These are phyloP conservation scores for Hypolimnas misippus DNA, from an alignment of 2,888 invertebrate species.

Conservation along the genomic window DNA sequence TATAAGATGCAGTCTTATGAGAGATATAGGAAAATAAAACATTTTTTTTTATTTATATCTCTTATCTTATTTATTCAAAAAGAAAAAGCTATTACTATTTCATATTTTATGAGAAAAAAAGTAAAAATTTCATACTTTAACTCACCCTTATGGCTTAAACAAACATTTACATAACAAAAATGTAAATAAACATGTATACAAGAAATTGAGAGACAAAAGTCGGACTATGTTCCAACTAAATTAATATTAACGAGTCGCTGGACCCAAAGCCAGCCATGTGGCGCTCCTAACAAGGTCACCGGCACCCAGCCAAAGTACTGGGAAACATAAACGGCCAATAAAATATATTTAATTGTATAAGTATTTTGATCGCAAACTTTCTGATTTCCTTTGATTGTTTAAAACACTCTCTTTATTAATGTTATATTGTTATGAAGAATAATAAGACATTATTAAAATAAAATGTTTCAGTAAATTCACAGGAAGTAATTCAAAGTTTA, in stretches of 20 bases:
- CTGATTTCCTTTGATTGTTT: neutral
- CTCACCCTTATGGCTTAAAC: no score
- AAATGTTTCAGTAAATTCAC: no score
- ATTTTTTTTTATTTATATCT: no score
- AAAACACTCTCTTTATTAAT: neutral
- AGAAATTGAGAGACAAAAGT: slow-evolving; percentile 4
- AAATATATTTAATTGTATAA: neutral
- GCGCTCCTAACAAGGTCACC: slow-evolving; percentile 4
- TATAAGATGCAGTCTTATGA: no score
- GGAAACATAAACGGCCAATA: slow-evolving; percentile 2
- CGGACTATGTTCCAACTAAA: neutral
- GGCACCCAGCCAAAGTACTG: neutral
- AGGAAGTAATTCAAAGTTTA: no score
- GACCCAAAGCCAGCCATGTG: slow-evolving; percentile 9
- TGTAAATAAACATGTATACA: neutral
- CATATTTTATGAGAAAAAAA: no score
- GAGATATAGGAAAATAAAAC: no score
- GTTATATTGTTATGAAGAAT: neutral
- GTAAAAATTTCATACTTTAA: no score
- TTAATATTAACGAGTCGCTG: slow-evolving; percentile 11
- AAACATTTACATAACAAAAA: neutral
- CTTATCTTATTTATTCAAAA: no score
- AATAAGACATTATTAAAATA: neutral
- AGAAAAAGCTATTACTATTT: no score
- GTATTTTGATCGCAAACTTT: neutral